phyloP scores from a whole-genome alignment of 2,113 vertebrate genomes.

The Phocoena sinus region DNA sequence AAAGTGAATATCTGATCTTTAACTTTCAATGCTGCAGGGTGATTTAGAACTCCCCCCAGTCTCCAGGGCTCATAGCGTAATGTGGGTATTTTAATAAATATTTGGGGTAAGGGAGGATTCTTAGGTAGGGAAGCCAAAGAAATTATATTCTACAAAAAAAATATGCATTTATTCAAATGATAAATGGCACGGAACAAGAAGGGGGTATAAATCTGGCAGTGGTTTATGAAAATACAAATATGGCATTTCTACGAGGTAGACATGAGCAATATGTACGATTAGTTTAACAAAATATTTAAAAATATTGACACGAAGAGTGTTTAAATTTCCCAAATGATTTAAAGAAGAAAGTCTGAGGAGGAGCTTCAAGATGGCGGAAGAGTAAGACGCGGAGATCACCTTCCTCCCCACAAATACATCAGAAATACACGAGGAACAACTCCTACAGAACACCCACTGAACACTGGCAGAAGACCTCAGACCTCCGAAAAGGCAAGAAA shows the following conservation, averaged over 20 bases:
- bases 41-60: not conserved
- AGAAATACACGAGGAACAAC: too few species aligned
- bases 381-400: too few species aligned
- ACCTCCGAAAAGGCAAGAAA: too few species aligned
- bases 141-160: not conserved
- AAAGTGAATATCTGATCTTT: not conserved
- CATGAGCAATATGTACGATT: not conserved
- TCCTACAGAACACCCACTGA: too few species aligned
- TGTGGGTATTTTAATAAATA: not conserved
- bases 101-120: accelerated
- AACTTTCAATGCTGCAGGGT: not conserved
- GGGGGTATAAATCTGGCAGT: not conserved
- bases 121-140: not conserved
- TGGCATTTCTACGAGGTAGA: not conserved
- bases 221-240: not conserved
- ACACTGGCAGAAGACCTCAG: too few species aligned
- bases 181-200: not conserved
- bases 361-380: too few species aligned
- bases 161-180: not conserved
- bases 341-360: not conserved
- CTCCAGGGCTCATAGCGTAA: not conserved
- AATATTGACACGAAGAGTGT: not conserved
- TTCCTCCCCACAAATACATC: too few species aligned
- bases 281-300: not conserved
- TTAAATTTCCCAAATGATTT: not conserved